Evolutionary conservation across 37 sponge, comb jelly and placozoan genomes (phyloP).

Genomic region (Geodia barretti): DNA sequence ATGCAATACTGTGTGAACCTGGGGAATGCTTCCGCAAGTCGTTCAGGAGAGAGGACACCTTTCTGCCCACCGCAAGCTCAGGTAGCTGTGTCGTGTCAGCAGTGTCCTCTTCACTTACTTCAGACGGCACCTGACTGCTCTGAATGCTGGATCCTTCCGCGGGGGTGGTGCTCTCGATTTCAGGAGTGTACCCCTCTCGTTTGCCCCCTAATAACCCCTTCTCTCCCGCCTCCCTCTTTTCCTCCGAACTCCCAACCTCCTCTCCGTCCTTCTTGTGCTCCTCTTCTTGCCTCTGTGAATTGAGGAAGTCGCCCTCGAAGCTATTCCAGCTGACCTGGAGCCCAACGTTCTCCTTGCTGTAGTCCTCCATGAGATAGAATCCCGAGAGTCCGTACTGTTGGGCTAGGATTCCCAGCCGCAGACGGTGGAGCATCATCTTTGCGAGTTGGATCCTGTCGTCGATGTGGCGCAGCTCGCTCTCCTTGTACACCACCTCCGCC

Average conservation of each 20-base stretch:
- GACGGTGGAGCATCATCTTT: constrained; percentile 51
- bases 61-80: not conserved
- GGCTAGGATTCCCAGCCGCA: constrained; percentile 50
- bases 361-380: constrained; percentile 35
- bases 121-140: not conserved
- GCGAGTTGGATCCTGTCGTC: constrained; percentile 59
- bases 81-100: not conserved
- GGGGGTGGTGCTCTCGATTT: not conserved
- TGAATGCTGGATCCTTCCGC: not conserved
- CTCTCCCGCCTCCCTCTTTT: not conserved
- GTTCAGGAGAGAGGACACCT: not conserved
- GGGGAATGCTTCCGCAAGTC: not conserved
- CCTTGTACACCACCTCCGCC: constrained; percentile 44
- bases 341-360: constrained; percentile 45
- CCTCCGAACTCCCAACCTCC: not conserved
- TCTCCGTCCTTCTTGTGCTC: constrained; percentile 10
- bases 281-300: not conserved
- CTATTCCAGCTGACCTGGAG: constrained; percentile 36
- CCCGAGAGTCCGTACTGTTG: constrained; percentile 49
- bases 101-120: not conserved
- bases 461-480: constrained; percentile 37
- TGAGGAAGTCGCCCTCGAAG: constrained; percentile 35
- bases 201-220: too few relatives aligned
- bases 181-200: not conserved
- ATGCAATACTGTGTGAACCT: not conserved